Conservation (phyloP, 2,888 invertebrate species). For the Schizotus pectinicornis region DNA sequence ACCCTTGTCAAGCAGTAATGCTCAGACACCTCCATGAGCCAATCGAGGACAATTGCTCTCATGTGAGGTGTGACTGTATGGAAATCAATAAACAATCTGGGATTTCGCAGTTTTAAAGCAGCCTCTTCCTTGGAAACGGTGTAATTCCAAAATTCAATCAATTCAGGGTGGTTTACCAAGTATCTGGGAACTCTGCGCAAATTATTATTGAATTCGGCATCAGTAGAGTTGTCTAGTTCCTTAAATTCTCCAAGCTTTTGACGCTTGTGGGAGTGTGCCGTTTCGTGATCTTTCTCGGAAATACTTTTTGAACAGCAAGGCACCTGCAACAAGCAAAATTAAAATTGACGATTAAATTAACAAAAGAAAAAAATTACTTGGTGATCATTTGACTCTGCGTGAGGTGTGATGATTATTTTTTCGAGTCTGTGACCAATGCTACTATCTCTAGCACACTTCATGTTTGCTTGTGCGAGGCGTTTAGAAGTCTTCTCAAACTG, state of each 20-base stretch:
- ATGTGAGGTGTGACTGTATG: slow-evolving; percentile 87
- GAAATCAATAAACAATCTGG: slow-evolving; percentile 80
- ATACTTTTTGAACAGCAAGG: slow-evolving; percentile 36
- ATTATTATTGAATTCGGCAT: slow-evolving; percentile 45
- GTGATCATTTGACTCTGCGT: too few species aligned
- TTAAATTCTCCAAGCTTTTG: slow-evolving; percentile 40
- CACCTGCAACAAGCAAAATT: slow-evolving; percentile 12
- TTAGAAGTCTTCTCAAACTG: slow-evolving; percentile 46
- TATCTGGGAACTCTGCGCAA: slow-evolving; percentile 66
- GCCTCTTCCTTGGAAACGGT: slow-evolving; percentile 80
- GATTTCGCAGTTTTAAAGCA: slow-evolving; percentile 71
- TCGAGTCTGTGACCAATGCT: too few species aligned
- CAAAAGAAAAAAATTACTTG: too few species aligned
- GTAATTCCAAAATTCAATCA: slow-evolving; percentile 68
- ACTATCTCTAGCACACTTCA: slow-evolving; percentile 42
- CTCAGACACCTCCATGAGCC: slow-evolving; percentile 98
- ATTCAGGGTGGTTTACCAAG: slow-evolving; percentile 81
- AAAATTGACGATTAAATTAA: too few species aligned
- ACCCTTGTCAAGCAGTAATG: slow-evolving; percentile 95
- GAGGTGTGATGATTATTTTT: too few species aligned
- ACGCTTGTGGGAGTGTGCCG: slow-evolving; percentile 50
- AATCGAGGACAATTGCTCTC: slow-evolving; percentile 95
- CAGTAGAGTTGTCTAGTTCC: slow-evolving; percentile 40
- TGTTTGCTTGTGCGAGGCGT: slow-evolving; percentile 34
- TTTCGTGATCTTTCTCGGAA: slow-evolving; percentile 51